Base-by-base conservation (phyloP, 2,113 vertebrate genomes). In the Zingel zingel region DNA sequence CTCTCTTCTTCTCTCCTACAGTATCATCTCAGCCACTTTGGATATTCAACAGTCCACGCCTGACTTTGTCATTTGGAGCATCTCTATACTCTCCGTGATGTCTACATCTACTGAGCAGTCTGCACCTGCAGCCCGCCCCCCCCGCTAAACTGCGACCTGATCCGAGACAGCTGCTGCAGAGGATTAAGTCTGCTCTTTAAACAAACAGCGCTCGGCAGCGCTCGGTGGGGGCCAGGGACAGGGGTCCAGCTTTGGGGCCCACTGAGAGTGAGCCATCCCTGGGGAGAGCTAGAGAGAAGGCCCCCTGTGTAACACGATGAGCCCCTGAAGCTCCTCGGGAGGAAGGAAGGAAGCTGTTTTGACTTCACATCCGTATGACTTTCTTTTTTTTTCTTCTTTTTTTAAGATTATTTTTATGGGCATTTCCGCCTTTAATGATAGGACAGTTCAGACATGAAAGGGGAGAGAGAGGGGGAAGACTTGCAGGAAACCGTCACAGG, bases 151-250 rank as follows among this genome's bases (percentile, higher is more conserved):
- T 84, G 82, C 63, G 83, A 90, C 88, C 90, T 92, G 91, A 95
- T 95, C 91, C 92, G 77, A 85, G 84, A 85, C 95, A 96, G 94
- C 95, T 95, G 95, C 94, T 94, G 84, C 51, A 14, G 67, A 83
- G 93, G 94, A 95, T 95, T 95, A 95, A 92, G 89, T 88, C 88
- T 91, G 73, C 72, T 85, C 85, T 94, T 91, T 95, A 94, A 95
- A 93, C 92, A 95, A 94, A 95, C 92, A 91, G 79, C 74, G 89
- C 85, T 79, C 88, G 36, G 71, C 57, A 63, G 85, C 53, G 76
- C 77, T 87, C 68, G 43, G 74, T 79, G 54, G 87, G 88, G 87
- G 79, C 86, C 75, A 51, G 79, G 80, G 70, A 69, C 83, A 79
- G 88, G 79, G 83, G 86, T 87, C 86, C 86, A 65, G 84, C 84